Conservation (phyloP, 2,113 vertebrate genomes). For the Tragelaphus strepsiceros region DNA sequence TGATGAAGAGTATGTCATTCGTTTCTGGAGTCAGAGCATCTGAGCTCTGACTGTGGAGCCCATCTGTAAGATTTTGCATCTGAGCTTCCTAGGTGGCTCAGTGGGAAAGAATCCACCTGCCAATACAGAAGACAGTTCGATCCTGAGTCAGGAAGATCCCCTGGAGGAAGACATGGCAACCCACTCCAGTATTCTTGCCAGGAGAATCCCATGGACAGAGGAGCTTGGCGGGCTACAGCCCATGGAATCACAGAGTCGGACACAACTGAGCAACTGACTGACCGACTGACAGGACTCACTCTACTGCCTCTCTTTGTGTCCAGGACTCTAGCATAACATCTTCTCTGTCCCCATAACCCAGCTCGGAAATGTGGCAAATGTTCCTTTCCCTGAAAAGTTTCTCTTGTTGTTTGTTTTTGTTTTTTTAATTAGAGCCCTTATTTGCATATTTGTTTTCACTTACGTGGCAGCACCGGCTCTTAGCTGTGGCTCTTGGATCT, state of each 20-base stretch:
- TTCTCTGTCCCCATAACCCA: neutral
- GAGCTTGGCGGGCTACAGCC: neutral
- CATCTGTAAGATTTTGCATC: neutral
- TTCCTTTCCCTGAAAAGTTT: neutral
- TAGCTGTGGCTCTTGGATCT: neutral
- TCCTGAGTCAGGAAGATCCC: neutral
- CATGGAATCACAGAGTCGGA: neutral
- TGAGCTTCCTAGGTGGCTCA: neutral
- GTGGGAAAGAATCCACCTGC: neutral
- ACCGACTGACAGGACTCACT: neutral
- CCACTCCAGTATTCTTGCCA: neutral
- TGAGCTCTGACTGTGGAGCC: neutral
- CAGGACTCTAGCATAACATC: constrained; percentile 46
- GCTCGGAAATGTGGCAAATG: neutral
- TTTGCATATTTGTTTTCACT: neutral
- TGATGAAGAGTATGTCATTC: neutral
- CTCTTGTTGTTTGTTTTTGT: neutral
- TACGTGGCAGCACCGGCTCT: neutral
- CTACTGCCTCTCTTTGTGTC: constrained; percentile 17
- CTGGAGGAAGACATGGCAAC: neutral
- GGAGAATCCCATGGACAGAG: neutral
- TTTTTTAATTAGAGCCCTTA: neutral
- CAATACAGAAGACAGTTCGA: neutral
- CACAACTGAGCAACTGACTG: neutral
- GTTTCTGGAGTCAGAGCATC: neutral